Percentiles rank a stretch among this genome's conserved stretches.
Conservation (phyloP, 1,140 invertebrate genomes). For the Tetragonula clypearis region DNA sequence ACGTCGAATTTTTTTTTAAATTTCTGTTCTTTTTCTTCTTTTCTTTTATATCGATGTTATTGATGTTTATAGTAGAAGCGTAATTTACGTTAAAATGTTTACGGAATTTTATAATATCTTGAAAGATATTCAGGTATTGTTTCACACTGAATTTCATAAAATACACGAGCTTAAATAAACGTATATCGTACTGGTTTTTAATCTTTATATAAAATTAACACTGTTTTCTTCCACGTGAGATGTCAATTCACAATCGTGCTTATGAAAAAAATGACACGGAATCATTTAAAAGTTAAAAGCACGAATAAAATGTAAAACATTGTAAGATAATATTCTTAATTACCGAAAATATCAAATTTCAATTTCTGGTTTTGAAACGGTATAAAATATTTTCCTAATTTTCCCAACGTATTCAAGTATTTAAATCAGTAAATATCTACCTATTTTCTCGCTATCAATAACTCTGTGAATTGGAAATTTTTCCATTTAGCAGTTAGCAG, state of each 20-base stretch:
- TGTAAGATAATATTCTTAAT: neutral
- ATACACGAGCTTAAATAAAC: neutral
- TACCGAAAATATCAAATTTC: neutral
- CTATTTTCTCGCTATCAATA: no score
- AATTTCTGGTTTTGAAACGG: no score
- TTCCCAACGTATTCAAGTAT: no score
- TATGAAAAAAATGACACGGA: neutral
- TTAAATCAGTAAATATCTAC: no score
- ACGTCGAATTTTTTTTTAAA: neutral
- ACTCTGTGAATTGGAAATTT: no score
- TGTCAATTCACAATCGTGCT: neutral
- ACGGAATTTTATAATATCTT: neutral
- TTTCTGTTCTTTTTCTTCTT: neutral
- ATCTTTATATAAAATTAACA: neutral
- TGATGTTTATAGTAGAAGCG: neutral
- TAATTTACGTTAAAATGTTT: neutral
- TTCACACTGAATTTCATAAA: neutral
- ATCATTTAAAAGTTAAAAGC: neutral
- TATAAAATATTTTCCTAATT: no score
- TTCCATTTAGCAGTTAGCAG: no score
- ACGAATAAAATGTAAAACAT: neutral
- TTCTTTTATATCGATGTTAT: neutral
- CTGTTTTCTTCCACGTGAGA: neutral
- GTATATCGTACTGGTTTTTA: neutral
- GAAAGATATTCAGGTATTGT: no score